A percentile compares a stretch with the other conserved stretches of the same genome.
Conservation (phyloP, 1,140 invertebrate species). For the Drosophila mauritiana region DNA sequence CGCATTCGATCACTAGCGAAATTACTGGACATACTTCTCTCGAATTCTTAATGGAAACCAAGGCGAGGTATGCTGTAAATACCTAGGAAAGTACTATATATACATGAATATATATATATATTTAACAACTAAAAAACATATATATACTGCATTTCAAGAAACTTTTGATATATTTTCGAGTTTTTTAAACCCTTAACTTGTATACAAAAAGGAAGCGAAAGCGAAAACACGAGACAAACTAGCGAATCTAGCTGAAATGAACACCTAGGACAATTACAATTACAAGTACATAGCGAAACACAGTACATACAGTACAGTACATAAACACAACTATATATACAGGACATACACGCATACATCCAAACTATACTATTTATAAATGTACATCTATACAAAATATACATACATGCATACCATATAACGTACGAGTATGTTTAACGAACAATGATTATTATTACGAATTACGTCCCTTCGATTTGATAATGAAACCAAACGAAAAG, state of each 20-base stretch:
- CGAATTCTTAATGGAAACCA: constrained; percentile 46
- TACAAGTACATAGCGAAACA: constrained; percentile 49
- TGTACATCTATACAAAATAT: constrained; percentile 59
- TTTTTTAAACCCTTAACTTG: constrained; percentile 71
- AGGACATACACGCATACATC: constrained; percentile 56
- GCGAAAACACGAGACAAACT: constrained; percentile 54
- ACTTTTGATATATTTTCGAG: constrained; percentile 80
- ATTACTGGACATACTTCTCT: constrained; percentile 54
- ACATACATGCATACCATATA: constrained; percentile 32
- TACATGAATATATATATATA: constrained; percentile 44
- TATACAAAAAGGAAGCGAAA: constrained; percentile 58
- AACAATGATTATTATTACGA: constrained; percentile 63
- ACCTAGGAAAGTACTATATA: constrained; percentile 57
- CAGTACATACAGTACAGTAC: constrained; percentile 34
- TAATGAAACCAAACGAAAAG: constrained; percentile 51
- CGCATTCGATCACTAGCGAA: constrained; percentile 42
- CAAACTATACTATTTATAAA: constrained; percentile 66
- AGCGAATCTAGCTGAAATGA: constrained; percentile 71
- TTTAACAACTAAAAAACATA: constrained; percentile 69
- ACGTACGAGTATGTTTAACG: constrained; percentile 62
- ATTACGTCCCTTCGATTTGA: constrained; percentile 72
- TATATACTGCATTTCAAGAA: constrained; percentile 75
- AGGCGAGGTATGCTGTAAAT: constrained; percentile 52
- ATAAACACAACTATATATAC: constrained; percentile 48
- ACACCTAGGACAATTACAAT: constrained; percentile 75